These are phyloP conservation scores for Cynoglossus semilaevis DNA, from an alignment of 2,113 vertebrate genomes.

Conservation along the genomic window DNA sequence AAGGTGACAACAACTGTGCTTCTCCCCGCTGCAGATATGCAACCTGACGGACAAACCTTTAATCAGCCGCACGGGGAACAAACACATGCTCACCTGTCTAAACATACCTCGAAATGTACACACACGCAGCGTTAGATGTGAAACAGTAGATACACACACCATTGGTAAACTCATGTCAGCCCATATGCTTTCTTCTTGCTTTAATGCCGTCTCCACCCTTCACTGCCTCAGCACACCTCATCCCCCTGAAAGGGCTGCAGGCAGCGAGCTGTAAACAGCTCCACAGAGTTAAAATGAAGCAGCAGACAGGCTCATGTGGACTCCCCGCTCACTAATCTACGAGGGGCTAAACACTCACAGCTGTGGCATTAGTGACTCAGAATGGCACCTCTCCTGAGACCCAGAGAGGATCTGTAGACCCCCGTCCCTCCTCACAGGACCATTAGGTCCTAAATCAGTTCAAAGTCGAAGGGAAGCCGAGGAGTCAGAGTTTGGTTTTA, in stretches of 20 bases:
- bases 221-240: constrained; percentile 42
- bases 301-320: constrained; percentile 61
- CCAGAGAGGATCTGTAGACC: constrained; percentile 25
- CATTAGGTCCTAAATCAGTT: constrained; percentile 41
- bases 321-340: constrained; percentile 49
- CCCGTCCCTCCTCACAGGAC: constrained; percentile 5
- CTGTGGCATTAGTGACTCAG: constrained; percentile 58
- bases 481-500: constrained; percentile 39
- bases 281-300: constrained; percentile 65
- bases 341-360: constrained; percentile 72
- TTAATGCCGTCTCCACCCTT: constrained; percentile 22
- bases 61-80: constrained; percentile 53
- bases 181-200: constrained; percentile 35
- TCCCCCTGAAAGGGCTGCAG: constrained; percentile 53
- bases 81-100: constrained; percentile 39
- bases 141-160: constrained; percentile 22
- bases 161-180: constrained; percentile 28
- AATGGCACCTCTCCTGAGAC: constrained; percentile 53
- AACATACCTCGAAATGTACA: constrained; percentile 30
- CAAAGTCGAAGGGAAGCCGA: constrained; percentile 12
- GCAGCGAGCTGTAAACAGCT: constrained; percentile 70
- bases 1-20: constrained; percentile 50
- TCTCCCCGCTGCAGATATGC: constrained; percentile 31
- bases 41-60: constrained; percentile 59
- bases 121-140: constrained; percentile 10